Evolutionary conservation across 1,140 invertebrate genomes (phyloP), one percentile per base, ranked within the genome.

Genomic region (Lasioglossum baleicum): DNA sequence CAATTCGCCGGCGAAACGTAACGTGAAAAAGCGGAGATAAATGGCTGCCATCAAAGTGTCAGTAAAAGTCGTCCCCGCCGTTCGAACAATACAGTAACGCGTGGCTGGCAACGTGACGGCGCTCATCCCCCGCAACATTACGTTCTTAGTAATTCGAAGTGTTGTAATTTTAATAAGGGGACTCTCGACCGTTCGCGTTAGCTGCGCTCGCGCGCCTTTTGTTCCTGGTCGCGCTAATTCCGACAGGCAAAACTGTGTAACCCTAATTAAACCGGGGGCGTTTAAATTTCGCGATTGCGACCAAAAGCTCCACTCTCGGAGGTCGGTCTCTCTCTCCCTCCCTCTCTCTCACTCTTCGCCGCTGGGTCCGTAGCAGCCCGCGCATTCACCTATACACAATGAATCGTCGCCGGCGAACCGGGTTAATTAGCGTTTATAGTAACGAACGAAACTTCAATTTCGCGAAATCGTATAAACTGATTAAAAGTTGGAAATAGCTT

Each of bases 391-490:
- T 69, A 67, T 69, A 65, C 68, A 79, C 83, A 75, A 76, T 20
- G 61, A 67, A 73, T 68, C 80, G 56, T 58, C 48, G 64, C 44
- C 51, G 20, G 48, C 60, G 80, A 75, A 81, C 64, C 76, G 64
- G 68, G 70, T 85, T 85, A 85, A 85, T 84, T 85, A 85, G 69
- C 66, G 78, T 81, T 81, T 77, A 81, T 70, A 70, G 68, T 72
- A 67, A 75, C 72, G 48, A 51, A 72, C 48, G 69, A 61, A 81
- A 85, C 78, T 74, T 77, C 82, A 74, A 81, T 81, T 71, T 58
- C 70, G 58, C 69, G 74, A 77, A 85, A 85, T 84, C 74, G 74
- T 71, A 72, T 84, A 84, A 84, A 85, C 83, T 85, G 74, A 85
- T 85, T 85, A 85, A 85, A 85, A 85, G 83, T 84, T 81, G 60